phyloP scores from a whole-genome alignment of 2,888 invertebrate species.

The Chouioia cunea region DNA sequence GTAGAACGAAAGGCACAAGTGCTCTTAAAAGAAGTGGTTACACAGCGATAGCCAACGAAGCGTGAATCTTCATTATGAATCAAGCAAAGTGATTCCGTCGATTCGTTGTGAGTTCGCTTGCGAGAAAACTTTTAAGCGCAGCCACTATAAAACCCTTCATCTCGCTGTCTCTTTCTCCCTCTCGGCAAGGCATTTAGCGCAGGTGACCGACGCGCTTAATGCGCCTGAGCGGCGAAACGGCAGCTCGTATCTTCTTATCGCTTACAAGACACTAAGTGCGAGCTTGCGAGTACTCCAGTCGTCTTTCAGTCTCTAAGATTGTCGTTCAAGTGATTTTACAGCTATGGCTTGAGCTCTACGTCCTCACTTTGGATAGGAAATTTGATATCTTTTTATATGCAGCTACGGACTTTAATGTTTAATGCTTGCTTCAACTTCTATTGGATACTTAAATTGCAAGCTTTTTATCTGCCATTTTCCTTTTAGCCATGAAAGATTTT shows the following conservation, averaged over 20 bases:
- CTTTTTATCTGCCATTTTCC: no score
- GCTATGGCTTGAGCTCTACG: background rate
- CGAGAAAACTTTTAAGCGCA: constrained; percentile 27
- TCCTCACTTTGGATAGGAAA: constrained; percentile 9
- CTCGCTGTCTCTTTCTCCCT: background rate
- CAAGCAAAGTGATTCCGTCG: constrained; percentile 38
- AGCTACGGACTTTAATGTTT: no score
- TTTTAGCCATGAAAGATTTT: no score
- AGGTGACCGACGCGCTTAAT: constrained; percentile 17
- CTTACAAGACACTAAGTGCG: constrained; percentile 38
- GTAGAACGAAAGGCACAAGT: background rate
- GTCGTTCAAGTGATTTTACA: constrained; percentile 15
- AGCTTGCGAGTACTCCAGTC: constrained; percentile 31
- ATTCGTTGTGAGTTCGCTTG: constrained; percentile 33
- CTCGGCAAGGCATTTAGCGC: no score
- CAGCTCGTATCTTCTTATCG: constrained; percentile 43
- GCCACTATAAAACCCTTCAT: constrained; percentile 39
- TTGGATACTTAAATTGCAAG: no score
- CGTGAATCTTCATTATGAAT: constrained; percentile 41
- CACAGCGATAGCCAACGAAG: constrained; percentile 25
- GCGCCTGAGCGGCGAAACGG: constrained; percentile 17
- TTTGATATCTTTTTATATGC: background rate
- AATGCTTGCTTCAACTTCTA: no score
- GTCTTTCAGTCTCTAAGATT: constrained; percentile 19
- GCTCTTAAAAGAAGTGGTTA: constrained; percentile 11